These are phyloP conservation scores for Pristionchus arcanus DNA, from an alignment of 2,888 invertebrate genomes.

Conservation along the genomic window DNA sequence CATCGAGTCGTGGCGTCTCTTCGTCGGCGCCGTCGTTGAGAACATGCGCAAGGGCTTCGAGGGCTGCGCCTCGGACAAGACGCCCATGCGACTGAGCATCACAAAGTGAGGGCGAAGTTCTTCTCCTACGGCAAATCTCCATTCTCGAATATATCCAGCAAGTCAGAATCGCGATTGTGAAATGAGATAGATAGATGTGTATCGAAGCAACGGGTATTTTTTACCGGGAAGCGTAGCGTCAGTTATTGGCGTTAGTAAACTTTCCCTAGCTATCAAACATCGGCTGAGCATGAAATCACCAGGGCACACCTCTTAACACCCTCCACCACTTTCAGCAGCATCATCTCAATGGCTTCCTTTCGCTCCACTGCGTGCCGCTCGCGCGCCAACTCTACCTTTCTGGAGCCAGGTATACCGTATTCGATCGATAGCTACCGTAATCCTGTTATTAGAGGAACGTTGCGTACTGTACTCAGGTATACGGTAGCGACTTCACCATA, in stretches of 20 bases:
- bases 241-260: too few relatives aligned
- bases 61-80: constrained; percentile 69
- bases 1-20: constrained; percentile 69
- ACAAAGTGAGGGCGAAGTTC: constrained; percentile 61
- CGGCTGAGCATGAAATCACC: too few relatives aligned
- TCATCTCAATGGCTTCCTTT: constrained; percentile 71
- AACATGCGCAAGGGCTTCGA: constrained; percentile 70
- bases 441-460: too few relatives aligned
- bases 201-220: too few relatives aligned
- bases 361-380: constrained; percentile 63
- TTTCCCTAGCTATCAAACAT: too few relatives aligned
- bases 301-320: neutral
- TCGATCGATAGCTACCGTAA: neutral
- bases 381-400: constrained; percentile 68
- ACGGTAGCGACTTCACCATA: neutral
- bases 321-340: constrained; percentile 61
- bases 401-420: constrained; percentile 60
- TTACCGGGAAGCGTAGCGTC: too few relatives aligned
- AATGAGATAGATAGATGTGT: too few relatives aligned
- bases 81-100: constrained; percentile 67
- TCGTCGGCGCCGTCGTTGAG: constrained; percentile 67
- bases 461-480: neutral
- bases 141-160: neutral
- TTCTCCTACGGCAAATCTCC: neutral
- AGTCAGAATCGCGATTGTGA: too few relatives aligned